Evolutionary conservation across 2,888 invertebrate species (phyloP).

Genomic region (Drosophila crucigera): DNA sequence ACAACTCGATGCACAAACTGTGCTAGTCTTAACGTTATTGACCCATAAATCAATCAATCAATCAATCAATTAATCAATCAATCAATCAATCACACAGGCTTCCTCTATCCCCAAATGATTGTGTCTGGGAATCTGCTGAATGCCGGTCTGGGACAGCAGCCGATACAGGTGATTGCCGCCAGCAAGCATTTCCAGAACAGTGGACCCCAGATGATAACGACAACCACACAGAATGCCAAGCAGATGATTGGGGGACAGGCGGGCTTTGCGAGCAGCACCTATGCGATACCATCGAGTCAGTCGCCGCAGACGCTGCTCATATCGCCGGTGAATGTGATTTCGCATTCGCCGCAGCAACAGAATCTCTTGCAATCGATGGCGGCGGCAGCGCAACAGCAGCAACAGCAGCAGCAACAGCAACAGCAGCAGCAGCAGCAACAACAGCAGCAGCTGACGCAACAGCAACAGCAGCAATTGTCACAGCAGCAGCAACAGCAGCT

Average conservation of each 20-base stretch:
- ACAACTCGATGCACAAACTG: neutral
- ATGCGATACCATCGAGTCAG: constrained; percentile 92
- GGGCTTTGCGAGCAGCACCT: constrained; percentile 87
- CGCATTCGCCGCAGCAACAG: constrained; percentile 84
- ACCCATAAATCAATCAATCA: neutral
- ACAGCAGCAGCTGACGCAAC: constrained; percentile 52
- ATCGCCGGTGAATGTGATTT: constrained; percentile 86
- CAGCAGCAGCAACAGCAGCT: constrained; percentile 50
- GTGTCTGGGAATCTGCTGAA: constrained; percentile 93
- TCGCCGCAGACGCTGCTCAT: constrained; percentile 91
- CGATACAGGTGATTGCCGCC: constrained; percentile 90
- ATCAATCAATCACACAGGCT: constrained; percentile 84
- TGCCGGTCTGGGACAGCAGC: constrained; percentile 83
- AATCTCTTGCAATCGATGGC: constrained; percentile 84
- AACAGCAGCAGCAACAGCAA: constrained; percentile 76
- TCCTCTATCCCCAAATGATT: constrained; percentile 91
- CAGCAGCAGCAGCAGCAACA: constrained; percentile 64
- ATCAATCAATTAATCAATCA: neutral
- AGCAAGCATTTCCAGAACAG: constrained; percentile 94
- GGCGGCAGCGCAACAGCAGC: constrained; percentile 73
- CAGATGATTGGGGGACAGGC: constrained; percentile 87
- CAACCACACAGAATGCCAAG: constrained; percentile 88
- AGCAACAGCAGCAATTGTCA: constrained; percentile 57
- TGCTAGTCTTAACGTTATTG: neutral
- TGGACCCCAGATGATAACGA: constrained; percentile 93